Conservation (phyloP, 1,140 invertebrate species). For the Microplitis mediator region DNA sequence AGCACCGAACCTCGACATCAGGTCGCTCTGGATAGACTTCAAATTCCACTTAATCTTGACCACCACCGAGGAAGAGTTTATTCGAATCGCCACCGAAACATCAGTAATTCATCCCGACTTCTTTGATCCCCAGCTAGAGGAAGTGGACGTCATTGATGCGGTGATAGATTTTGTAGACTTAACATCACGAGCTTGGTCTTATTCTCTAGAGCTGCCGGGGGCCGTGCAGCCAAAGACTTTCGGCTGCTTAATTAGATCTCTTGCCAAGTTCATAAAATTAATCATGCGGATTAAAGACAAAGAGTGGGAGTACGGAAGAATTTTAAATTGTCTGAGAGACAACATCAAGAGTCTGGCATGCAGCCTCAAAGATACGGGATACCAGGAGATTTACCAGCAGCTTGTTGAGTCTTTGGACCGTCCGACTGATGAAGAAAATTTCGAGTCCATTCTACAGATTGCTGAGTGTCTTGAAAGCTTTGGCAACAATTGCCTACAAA, state of each 20-base stretch:
- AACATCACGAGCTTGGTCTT: slow-evolving; percentile 42
- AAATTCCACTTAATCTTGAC: slow-evolving; percentile 44
- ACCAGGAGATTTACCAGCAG: slow-evolving; percentile 18
- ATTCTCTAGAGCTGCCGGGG: slow-evolving; percentile 42
- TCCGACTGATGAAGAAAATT: slow-evolving; percentile 5
- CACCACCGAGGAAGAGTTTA: slow-evolving; percentile 38
- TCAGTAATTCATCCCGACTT: slow-evolving; percentile 25
- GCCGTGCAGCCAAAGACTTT: slow-evolving; percentile 30
- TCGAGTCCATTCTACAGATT: slow-evolving; percentile 13
- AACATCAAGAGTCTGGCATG: slow-evolving; percentile 25
- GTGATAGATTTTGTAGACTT: slow-evolving; percentile 40
- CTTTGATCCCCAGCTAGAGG: slow-evolving; percentile 17
- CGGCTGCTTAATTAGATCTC: slow-evolving; percentile 30
- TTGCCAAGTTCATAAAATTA: slow-evolving; percentile 19
- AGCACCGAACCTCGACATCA: slow-evolving; percentile 14
- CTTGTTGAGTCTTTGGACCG: slow-evolving; percentile 23
- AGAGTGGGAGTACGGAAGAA: neutral
- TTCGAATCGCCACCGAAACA: slow-evolving; percentile 26
- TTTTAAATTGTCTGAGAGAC: slow-evolving; percentile 25
- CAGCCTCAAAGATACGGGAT: slow-evolving; percentile 33
- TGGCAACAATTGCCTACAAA: slow-evolving; percentile 27
- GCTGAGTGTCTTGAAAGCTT: slow-evolving; percentile 22
- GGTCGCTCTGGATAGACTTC: slow-evolving; percentile 37
- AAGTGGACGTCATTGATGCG: slow-evolving; percentile 23
- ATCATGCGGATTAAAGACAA: slow-evolving; percentile 16